A percentile compares a stretch with the other conserved stretches of the same genome.
These are phyloP conservation scores for Apocheima hispidaria DNA, from an alignment of 2,888 invertebrate genomes.

Conservation along the genomic window DNA sequence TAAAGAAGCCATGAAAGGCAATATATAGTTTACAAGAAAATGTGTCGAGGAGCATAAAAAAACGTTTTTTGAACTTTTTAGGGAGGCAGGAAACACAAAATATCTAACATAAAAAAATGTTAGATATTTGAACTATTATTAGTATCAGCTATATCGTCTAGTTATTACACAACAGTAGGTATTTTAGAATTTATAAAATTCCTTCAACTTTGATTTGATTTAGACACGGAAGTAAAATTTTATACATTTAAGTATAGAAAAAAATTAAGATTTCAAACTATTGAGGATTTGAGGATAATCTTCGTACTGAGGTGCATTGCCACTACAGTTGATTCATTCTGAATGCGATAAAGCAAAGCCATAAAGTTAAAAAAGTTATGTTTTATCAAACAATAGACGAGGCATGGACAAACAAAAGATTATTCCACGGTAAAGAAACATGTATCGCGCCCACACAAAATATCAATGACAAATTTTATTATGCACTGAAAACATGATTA, in stretches of 20 bases:
- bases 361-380: constrained; percentile 10
- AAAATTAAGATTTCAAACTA: neutral
- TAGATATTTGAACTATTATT: neutral
- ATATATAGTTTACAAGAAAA: no score
- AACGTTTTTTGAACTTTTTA: no score
- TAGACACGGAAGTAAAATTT: constrained; percentile 31
- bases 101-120: no score
- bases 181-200: constrained; percentile 28
- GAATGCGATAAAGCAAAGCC: constrained; percentile 2
- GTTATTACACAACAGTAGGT: constrained; percentile 12
- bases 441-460: constrained; percentile 81
- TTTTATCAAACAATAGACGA: constrained; percentile 41
- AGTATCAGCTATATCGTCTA: neutral
- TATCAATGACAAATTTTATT: constrained; percentile 65
- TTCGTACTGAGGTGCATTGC: neutral
- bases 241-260: neutral
- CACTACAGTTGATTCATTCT: neutral
- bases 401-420: constrained; percentile 74
- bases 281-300: no score
- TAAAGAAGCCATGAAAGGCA: no score
- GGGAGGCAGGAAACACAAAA: no score
- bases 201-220: constrained; percentile 45
- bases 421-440: constrained; percentile 63
- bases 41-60: no score
- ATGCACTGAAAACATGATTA: constrained; percentile 58